Evolutionary conservation across 1,140 invertebrate genomes (phyloP).

Genomic region (Trinorchestia longiramus): DNA sequence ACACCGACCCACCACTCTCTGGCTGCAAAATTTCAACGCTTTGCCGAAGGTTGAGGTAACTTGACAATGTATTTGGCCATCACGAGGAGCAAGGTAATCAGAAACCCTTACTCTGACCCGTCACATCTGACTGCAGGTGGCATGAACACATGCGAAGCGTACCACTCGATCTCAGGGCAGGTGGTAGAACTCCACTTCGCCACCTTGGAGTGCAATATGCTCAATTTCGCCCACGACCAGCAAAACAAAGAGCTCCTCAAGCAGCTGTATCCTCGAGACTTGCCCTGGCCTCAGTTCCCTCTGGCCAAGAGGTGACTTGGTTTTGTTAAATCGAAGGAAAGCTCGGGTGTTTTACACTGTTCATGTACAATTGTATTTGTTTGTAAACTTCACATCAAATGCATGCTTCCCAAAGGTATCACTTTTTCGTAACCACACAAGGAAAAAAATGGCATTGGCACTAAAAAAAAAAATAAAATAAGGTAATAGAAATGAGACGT

Average conservation of each 20-base stretch:
- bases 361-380: not conserved
- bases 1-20: no score
- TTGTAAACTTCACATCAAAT: not conserved
- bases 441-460: no score
- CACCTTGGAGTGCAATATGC: not conserved
- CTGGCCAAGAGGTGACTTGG: not conserved
- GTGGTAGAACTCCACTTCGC: not conserved
- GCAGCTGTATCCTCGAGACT: slow-evolving; percentile 16
- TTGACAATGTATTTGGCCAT: no score
- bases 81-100: no score
- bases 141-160: not conserved
- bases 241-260: not conserved
- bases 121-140: not conserved
- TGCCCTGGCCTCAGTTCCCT: not conserved
- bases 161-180: not conserved
- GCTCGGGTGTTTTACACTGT: not conserved
- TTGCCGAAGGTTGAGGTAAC: no score
- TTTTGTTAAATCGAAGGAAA: not conserved
- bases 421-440: no score
- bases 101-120: not conserved
- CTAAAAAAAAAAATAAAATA: no score
- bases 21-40: no score
- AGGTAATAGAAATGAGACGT: no score
- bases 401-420: not conserved
- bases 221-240: not conserved